These are phyloP conservation scores for Alectoris magna DNA, from an alignment of 2,797 vertebrate genomes.

Conservation along the genomic window DNA sequence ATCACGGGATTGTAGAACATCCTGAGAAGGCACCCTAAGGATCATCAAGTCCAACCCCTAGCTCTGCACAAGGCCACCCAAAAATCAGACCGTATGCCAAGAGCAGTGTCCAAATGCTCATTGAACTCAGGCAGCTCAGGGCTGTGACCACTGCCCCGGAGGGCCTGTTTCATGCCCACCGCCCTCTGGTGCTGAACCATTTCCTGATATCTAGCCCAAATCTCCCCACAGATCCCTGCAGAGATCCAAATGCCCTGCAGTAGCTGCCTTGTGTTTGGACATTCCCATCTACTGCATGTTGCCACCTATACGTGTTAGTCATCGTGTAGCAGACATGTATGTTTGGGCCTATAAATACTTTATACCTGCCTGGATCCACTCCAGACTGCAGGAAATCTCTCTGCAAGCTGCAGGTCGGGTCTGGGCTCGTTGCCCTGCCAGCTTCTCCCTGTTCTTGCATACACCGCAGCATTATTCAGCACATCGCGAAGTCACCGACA, in stretches of 20 bases:
- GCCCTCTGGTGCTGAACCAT: too few relatives aligned
- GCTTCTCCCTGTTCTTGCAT: not conserved
- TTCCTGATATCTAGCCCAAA: too few relatives aligned
- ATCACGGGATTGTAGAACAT: too few relatives aligned
- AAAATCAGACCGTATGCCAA: too few relatives aligned
- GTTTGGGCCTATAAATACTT: not conserved
- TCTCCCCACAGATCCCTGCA: not conserved
- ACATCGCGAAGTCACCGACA: not conserved
- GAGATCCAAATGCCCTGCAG: not conserved
- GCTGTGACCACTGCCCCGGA: too few relatives aligned
- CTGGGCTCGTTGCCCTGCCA: constrained; percentile 49
- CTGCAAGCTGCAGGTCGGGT: constrained; percentile 4
- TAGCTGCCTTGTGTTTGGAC: not conserved
- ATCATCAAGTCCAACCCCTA: too few relatives aligned
- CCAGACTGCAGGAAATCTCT: not conserved
- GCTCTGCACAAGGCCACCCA: too few relatives aligned
- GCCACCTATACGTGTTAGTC: not conserved
- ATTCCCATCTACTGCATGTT: fast-evolving
- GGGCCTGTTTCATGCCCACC: too few relatives aligned
- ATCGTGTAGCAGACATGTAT: not conserved
- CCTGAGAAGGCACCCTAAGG: too few relatives aligned
- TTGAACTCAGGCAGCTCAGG: too few relatives aligned
- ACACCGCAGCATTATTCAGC: constrained; percentile 31
- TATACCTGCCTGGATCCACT: constrained; percentile 25
- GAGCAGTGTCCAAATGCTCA: too few relatives aligned